Conservation (phyloP, 2,888 invertebrate genomes). For the Monopis laevigella region DNA sequence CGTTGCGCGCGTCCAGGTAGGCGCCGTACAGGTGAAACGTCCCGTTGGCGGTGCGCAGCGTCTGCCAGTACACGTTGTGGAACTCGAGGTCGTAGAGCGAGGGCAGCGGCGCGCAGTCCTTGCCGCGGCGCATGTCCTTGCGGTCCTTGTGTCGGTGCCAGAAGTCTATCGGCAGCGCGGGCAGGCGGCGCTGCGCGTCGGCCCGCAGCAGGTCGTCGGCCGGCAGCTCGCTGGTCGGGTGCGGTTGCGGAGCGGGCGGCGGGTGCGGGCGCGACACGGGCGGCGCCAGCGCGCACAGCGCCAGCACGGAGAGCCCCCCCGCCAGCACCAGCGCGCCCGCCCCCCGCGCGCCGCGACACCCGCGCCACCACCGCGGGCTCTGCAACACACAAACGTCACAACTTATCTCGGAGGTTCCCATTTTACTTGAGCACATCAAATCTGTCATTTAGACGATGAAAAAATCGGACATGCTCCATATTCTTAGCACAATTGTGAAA, state of each 20-base stretch:
- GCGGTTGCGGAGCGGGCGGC: conserved; percentile 26
- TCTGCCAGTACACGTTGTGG: conserved; percentile 95
- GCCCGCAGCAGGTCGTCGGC: conserved; percentile 79
- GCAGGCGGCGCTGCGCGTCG: conserved; percentile 81
- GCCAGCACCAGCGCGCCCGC: conserved; percentile 40
- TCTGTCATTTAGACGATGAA: too few species aligned
- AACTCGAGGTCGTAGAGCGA: conserved; percentile 91
- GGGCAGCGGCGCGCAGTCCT: conserved; percentile 85
- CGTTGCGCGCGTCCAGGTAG: conserved; percentile 83
- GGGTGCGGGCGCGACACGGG: conserved; percentile 19
- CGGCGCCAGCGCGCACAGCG: conserved; percentile 24
- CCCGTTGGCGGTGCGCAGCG: conserved; percentile 81
- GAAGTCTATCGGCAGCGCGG: conserved; percentile 85
- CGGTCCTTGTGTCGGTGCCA: conserved; percentile 86
- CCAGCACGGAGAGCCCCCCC: conserved; percentile 38
- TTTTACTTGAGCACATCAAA: neutral
- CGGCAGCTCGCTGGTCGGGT: conserved; percentile 41
- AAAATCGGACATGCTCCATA: too few species aligned
- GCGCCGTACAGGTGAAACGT: conserved; percentile 92
- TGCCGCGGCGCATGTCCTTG: conserved; percentile 73
- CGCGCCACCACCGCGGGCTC: conserved; percentile 48
- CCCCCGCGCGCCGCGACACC: conserved; percentile 47
- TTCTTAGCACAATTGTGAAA: too few species aligned
- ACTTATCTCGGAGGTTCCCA: neutral
- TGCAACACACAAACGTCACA: conserved; percentile 25